Percentiles rank a stretch among this genome's conserved stretches.
phyloP scores from a whole-genome alignment of 2,797 vertebrate species.

The Halcyon smyrnensis region DNA sequence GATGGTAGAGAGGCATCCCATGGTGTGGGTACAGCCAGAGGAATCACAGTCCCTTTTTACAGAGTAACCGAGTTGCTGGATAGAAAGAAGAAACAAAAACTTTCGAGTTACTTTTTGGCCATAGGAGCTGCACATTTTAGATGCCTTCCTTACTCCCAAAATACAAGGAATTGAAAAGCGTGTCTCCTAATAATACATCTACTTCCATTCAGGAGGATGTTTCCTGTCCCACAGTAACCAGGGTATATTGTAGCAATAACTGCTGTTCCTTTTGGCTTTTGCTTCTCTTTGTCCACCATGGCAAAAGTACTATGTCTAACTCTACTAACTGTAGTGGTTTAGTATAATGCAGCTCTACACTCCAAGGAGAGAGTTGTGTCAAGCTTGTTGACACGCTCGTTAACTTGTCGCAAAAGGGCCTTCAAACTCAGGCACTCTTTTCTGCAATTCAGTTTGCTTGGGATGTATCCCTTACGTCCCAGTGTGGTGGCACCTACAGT shows the following conservation, averaged over 20 bases:
- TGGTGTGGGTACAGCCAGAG: not conserved
- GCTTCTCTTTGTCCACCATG: not conserved
- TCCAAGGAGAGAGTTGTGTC: not conserved
- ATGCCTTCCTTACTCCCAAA: not conserved
- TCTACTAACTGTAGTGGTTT: not conserved
- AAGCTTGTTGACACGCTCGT: accelerated
- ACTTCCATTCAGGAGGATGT: not conserved
- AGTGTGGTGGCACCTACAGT: not conserved
- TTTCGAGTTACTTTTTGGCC: not conserved
- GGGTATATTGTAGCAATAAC: not conserved
- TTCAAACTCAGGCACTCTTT: not conserved
- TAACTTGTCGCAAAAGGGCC: not conserved
- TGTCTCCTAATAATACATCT: not conserved
- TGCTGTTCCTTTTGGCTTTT: not conserved
- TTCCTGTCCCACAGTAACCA: not conserved
- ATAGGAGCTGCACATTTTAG: not conserved
- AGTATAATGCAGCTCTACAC: not conserved
- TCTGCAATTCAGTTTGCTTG: not conserved
- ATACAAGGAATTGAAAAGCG: not conserved
- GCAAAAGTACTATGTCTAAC: not conserved
- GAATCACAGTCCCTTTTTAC: not conserved
- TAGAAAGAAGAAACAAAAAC: not conserved
- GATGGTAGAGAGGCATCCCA: not conserved
- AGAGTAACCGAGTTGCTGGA: not conserved
- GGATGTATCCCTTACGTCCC: not conserved